Base-by-base conservation (phyloP, 2,113 vertebrate species). In the Ariopsis seemanni region DNA sequence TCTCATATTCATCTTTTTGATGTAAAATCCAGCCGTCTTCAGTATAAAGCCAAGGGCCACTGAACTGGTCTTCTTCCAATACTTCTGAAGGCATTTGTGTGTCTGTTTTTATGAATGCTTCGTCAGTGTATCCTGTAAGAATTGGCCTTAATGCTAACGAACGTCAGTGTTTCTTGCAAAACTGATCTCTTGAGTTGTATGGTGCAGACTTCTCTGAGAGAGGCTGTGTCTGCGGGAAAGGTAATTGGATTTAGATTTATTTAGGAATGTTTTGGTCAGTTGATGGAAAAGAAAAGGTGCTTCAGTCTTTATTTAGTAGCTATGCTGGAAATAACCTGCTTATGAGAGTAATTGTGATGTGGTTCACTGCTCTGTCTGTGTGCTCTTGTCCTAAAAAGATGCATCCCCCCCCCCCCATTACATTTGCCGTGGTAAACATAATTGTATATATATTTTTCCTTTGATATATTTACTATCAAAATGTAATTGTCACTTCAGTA, bases 241-340 rank as follows among this genome's bases (percentile, higher is more conserved):
- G 11, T 77, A 81, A 81, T 65, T 85, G n/a, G 30, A 82, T 89
- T 84, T 72, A 72, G 34, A n/a, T 78, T 78, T 17, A 42, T 85
- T 65, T 53, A 67, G 82, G 71, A 90, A 85, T 85, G 84, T 69
- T 55, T 55, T 58, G 30, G 60, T 62, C 80, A 50, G 78, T 27
- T 52, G 78, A 50, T 58, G n/a, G 63, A 58, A 78, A 5, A 77
- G 57, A 72, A 30, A 85, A n/a, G 5, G 30, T 27, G 1, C 1
- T 18, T 58, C 69, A 50, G 79, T 88, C 30, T 81, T 72, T 1
- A 42, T 52, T 75, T 67, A 67, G 25, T 1, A 10, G 34, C 30
- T 18, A 8, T 74, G 62, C 62, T 53, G 53, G 74, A 62, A 85
- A 85, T 53, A 57, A 63, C 7, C 7, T 85, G 18, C 65, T 62